Evolutionary conservation across 2,797 vertebrate species (phyloP).

Genomic region (Denticeps clupeoides): DNA sequence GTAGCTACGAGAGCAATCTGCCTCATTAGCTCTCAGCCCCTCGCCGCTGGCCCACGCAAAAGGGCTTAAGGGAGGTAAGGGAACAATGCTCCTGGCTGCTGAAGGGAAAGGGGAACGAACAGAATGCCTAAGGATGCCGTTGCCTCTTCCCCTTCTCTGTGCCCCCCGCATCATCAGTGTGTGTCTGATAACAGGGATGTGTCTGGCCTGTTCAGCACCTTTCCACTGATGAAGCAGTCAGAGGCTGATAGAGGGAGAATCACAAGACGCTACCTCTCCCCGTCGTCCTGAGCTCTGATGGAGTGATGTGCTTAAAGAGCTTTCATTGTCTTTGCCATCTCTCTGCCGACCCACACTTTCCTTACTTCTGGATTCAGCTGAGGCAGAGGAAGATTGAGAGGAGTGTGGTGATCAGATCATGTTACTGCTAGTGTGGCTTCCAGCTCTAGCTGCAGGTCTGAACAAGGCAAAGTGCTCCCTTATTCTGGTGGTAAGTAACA

Average conservation of each 20-base stretch:
- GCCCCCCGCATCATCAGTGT: too few relatives aligned
- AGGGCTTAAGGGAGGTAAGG: too few relatives aligned
- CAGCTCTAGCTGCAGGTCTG: too few relatives aligned
- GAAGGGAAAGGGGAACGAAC: too few relatives aligned
- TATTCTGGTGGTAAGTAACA: too few relatives aligned
- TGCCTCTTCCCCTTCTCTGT: too few relatives aligned
- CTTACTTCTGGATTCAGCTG: background rate
- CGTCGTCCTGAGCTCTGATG: background rate
- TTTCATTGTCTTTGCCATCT: conserved; percentile 12
- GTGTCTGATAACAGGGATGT: background rate
- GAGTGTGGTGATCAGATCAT: conserved; percentile 28
- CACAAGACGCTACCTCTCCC: conserved; percentile 10
- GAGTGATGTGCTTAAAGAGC: conserved; percentile 15
- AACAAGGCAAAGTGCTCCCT: too few relatives aligned
- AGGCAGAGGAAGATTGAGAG: background rate
- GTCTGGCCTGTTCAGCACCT: background rate
- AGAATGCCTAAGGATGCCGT: too few relatives aligned
- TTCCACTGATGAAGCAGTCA: background rate
- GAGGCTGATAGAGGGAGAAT: background rate
- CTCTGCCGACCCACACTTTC: background rate
- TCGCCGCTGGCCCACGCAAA: background rate
- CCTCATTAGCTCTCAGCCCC: conserved; percentile 41
- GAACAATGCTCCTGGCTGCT: too few relatives aligned
- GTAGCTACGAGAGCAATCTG: conserved; percentile 38
- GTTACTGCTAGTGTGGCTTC: too few relatives aligned